Evolutionary conservation across 2,888 invertebrate genomes (phyloP).

Genomic region (Cylindroiulus punctatus): DNA sequence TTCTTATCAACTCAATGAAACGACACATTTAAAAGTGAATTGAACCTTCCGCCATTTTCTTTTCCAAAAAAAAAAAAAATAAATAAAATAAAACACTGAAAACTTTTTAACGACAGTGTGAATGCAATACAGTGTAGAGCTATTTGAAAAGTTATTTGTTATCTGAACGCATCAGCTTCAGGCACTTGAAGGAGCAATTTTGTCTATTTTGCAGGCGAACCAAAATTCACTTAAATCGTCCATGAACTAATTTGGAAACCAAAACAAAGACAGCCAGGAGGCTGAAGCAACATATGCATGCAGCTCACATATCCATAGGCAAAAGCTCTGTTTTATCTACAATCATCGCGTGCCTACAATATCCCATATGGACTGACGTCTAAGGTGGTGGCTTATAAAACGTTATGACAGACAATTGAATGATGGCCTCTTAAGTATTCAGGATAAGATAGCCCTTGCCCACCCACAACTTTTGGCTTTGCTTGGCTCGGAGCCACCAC

Average conservation of each 20-base stretch:
- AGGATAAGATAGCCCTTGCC: not conserved
- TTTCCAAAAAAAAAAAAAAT: not conserved
- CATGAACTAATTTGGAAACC: conserved; percentile 15
- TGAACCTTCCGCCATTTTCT: not conserved
- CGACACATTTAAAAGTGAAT: too few relatives aligned
- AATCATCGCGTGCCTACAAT: not conserved
- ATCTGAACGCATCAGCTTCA: not conserved
- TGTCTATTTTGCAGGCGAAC: not conserved
- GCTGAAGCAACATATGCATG: not conserved
- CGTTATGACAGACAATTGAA: not conserved
- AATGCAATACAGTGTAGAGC: too few relatives aligned
- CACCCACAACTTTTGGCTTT: not conserved
- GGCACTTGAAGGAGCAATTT: not conserved
- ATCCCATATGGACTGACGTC: too few relatives aligned
- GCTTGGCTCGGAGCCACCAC: not conserved
- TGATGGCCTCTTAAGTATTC: not conserved
- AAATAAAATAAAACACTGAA: too few relatives aligned
- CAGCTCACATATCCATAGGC: not conserved
- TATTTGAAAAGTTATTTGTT: not conserved
- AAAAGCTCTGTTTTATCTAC: not conserved
- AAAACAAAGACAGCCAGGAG: conserved; percentile 1
- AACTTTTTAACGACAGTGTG: not conserved
- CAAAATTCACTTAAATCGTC: conserved; percentile 29
- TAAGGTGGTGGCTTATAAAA: not conserved
- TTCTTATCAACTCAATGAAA: too few relatives aligned